Base-by-base conservation (phyloP, 2,888 invertebrate genomes). In the Spilarctia lutea region DNA sequence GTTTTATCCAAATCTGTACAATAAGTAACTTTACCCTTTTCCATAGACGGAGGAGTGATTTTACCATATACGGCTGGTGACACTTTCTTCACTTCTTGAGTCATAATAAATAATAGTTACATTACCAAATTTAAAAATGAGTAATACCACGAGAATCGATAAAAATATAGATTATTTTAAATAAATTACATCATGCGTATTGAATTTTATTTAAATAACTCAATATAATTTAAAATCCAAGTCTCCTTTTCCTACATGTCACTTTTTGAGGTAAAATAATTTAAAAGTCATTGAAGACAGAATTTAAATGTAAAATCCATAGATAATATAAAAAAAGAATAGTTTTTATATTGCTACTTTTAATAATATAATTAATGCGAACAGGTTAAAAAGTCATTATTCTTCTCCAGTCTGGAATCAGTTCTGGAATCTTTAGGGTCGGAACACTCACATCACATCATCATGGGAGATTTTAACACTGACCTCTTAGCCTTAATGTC, bases 41-140 rank as follows among this genome's bases (percentile, higher is more conserved):
- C 96, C 65, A 90, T 85, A 65, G 88, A 86, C 48, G 94, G 93
- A 27, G 85, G 91, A 79, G 90, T 92, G 27, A 94, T 93, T 86
- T 96, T 90, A 75, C 96, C 96, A 83, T 96, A 96, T 81, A 96
- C 91, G 84, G 89, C 93, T 72, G 90, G 93, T 33, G 90, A 88
- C 56, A 88, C 86, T 89, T 91, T 93, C 83, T 93, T 93, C 30
- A 90, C 85, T 72, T 93, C 93, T 86, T 89, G 91, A 86, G 91
- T 92, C 93, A 93, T 93, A 30, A 63, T 39, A 11, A 39, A 39
- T 39, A 11, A 39, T 39, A 39, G 39, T 11, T 11, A 39, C 63
- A 18, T 18, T 63, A 7, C 18, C 4, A 7, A 63, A 63, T 30
- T 63, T 63, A 56, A 8, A 63, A 63, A 16, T 27, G 27, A 63